Percentiles rank a stretch among this genome's conserved stretches.
Evolutionary conservation across 2,113 vertebrate species (phyloP).

Genomic region (Ovis aries): DNA sequence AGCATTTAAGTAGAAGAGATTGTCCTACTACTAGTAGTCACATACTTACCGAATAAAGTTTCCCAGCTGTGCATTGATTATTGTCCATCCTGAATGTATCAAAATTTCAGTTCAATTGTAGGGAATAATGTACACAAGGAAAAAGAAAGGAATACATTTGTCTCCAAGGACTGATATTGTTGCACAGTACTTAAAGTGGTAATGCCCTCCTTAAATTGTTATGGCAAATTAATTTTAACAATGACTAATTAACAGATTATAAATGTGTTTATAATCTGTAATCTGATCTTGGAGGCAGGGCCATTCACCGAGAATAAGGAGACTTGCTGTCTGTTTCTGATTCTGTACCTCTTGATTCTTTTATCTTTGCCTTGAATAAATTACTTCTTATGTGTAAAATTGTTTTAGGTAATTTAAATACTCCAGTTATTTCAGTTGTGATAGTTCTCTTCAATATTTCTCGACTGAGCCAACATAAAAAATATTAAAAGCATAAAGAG

Average conservation of each 20-base stretch:
- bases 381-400: background rate
- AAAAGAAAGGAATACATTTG: background rate
- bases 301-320: background rate
- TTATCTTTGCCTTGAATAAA: background rate
- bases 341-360: background rate
- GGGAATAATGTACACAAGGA: background rate
- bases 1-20: background rate
- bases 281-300: background rate
- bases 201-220: background rate
- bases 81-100: background rate
- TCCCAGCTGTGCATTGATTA: background rate
- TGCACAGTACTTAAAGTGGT: background rate
- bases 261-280: constrained; percentile 23
- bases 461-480: background rate
- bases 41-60: background rate
- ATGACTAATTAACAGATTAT: background rate
- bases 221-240: background rate
- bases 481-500: background rate
- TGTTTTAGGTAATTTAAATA: constrained; percentile 17
- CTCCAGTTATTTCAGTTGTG: background rate
- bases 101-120: background rate
- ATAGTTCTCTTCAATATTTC: constrained; percentile 3
- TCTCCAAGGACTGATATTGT: background rate
- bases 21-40: background rate
- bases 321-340: background rate